Conservation (phyloP, 2,888 invertebrate species). For the Diplazon laetatorius region DNA sequence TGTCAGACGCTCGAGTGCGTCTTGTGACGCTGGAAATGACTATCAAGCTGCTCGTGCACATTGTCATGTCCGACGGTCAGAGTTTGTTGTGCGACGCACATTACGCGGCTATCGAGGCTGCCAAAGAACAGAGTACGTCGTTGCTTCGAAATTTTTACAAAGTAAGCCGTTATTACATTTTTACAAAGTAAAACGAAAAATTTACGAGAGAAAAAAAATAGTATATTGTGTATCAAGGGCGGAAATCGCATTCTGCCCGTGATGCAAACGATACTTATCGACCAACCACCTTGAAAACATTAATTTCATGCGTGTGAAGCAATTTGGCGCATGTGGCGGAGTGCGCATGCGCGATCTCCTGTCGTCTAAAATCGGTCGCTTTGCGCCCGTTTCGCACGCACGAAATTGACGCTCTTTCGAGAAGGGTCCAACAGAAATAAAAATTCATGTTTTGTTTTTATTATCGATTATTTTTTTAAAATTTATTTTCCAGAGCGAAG, state of each 20-base stretch:
- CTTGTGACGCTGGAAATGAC: conserved; percentile 96
- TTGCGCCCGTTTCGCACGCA: no score
- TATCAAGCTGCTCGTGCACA: conserved; percentile 90
- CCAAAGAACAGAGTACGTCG: conserved; percentile 91
- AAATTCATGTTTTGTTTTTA: neutral
- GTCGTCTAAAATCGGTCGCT: no score
- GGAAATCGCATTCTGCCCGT: no score
- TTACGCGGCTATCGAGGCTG: conserved; percentile 87
- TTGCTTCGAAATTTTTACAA: conserved; percentile 96
- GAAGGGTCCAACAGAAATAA: no score
- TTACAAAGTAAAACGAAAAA: neutral
- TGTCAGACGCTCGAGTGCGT: conserved; percentile 91
- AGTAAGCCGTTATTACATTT: conserved; percentile 78
- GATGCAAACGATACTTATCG: no score
- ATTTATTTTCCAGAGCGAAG: conserved; percentile 88
- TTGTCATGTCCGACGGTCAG: conserved; percentile 85
- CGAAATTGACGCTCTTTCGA: no score
- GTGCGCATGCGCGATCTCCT: no score
- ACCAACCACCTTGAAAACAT: no score
- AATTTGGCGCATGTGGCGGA: no score
- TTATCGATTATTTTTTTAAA: neutral
- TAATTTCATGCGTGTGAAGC: no score
- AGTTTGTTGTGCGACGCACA: conserved; percentile 88
- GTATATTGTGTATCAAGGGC: no score
- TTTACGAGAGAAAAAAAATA: neutral